phyloP scores from a whole-genome alignment of 37 sponge, comb jelly and placozoan genomes.

The Dysidea cf. avara region DNA sequence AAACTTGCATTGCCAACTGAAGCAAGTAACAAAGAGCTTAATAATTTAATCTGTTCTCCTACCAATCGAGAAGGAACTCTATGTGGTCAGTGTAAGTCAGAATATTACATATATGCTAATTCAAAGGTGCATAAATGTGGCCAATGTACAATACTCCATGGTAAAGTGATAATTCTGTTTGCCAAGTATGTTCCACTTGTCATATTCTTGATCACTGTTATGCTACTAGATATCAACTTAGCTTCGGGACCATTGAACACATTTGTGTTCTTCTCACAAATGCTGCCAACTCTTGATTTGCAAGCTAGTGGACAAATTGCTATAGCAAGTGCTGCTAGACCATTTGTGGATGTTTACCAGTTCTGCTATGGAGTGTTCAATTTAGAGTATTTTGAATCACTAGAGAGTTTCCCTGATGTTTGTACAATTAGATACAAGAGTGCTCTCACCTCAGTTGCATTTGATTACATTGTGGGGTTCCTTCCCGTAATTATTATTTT shows the following conservation, averaged over 20 bases:
- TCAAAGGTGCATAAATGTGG: neutral
- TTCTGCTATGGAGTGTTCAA: conserved; percentile 61
- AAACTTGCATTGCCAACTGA: too few species aligned
- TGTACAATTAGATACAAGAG: too few species aligned
- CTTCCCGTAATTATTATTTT: too few species aligned
- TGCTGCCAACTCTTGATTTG: conserved; percentile 9
- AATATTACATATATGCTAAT: neutral
- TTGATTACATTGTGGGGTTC: conserved; percentile 40
- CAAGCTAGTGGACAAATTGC: conserved; percentile 30
- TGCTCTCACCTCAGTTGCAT: conserved; percentile 10
- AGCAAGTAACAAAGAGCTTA: too few species aligned
- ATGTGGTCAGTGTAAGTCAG: neutral
- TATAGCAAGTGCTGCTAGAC: neutral
- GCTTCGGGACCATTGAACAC: conserved; percentile 1
- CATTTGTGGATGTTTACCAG: neutral
- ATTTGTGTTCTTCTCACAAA: neutral
- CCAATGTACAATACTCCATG: neutral
- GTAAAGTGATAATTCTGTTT: neutral
- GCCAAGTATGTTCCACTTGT: neutral
- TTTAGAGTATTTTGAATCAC: conserved; percentile 44
- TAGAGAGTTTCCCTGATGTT: too few species aligned
- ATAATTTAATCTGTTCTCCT: neutral
- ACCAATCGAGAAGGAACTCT: neutral
- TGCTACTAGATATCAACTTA: neutral
- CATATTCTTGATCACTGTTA: neutral